Percentiles rank a stretch among this genome's conserved stretches.
Conservation (phyloP, 2,888 invertebrate genomes). For the Danaus chrysippus region DNA sequence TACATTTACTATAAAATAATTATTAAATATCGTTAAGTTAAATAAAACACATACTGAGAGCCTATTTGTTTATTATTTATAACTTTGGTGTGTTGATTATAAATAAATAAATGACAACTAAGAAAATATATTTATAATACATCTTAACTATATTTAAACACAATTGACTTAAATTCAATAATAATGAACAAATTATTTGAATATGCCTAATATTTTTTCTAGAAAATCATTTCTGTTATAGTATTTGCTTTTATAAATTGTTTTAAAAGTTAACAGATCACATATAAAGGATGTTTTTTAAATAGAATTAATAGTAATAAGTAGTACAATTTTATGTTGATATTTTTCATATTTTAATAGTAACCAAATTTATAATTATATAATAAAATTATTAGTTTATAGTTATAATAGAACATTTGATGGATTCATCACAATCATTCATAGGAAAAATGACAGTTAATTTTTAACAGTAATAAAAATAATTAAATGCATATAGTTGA, state of each 20-base stretch:
- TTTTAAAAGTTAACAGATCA: conserved; percentile 29
- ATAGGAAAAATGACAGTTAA: no score
- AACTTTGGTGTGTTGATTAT: conserved; percentile 78
- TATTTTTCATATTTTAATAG: not conserved
- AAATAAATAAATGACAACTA: conserved; percentile 72
- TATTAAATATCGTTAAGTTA: conserved; percentile 45
- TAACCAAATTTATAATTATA: no score
- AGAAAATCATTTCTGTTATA: conserved; percentile 27
- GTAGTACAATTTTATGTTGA: conserved; percentile 14
- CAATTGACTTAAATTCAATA: conserved; percentile 32
- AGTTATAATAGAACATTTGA: no score
- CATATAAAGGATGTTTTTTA: conserved; percentile 18
- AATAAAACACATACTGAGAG: conserved; percentile 61
- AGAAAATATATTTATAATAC: conserved; percentile 58
- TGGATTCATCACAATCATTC: no score
- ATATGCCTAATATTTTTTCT: conserved; percentile 20
- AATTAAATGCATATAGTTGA: not conserved
- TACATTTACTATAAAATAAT: conserved; percentile 30
- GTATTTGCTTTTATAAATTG: conserved; percentile 20
- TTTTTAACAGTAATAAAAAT: not conserved
- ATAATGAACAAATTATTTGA: conserved; percentile 29
- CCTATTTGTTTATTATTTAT: conserved; percentile 74
- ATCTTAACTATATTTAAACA: conserved; percentile 35
- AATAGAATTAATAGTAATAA: conserved; percentile 15
- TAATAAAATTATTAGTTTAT: no score